Conservation (phyloP, 1,140 invertebrate species). For the Elysia chlorotica region DNA sequence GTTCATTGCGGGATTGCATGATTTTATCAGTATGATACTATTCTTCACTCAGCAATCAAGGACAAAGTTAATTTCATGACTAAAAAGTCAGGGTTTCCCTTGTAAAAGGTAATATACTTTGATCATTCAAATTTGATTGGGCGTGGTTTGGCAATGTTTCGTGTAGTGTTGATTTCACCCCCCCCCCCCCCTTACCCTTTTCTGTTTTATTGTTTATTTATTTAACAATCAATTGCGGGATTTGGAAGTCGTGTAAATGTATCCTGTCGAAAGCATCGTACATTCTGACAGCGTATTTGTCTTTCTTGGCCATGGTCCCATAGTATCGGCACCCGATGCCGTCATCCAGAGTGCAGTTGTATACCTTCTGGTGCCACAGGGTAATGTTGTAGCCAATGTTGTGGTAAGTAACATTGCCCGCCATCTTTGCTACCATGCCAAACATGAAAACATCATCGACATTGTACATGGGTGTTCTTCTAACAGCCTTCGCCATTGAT, state of each 20-base stretch:
- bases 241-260: not conserved
- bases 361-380: not conserved
- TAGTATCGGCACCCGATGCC: not conserved
- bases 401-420: not conserved
- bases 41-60: too few relatives aligned
- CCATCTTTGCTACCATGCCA: slow-evolving; percentile 40
- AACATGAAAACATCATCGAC: slow-evolving; percentile 59
- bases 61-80: too few relatives aligned
- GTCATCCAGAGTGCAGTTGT: not conserved
- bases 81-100: too few relatives aligned
- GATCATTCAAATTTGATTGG: too few relatives aligned
- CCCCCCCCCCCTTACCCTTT: too few relatives aligned
- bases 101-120: too few relatives aligned
- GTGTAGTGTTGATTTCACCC: too few relatives aligned
- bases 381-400: not conserved
- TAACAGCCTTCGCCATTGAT: slow-evolving; percentile 39
- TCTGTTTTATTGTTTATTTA: too few relatives aligned
- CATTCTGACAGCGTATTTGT: not conserved
- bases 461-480: slow-evolving; percentile 45
- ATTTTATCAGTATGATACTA: too few relatives aligned
- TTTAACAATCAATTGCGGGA: not conserved
- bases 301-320: not conserved
- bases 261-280: not conserved
- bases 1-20: too few relatives aligned
- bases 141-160: too few relatives aligned